Evolutionary conservation across 92 coral and sea anemone species (phyloP), one percentile per base, ranked within the genome.

Genomic region (Nematostella vectensis): DNA sequence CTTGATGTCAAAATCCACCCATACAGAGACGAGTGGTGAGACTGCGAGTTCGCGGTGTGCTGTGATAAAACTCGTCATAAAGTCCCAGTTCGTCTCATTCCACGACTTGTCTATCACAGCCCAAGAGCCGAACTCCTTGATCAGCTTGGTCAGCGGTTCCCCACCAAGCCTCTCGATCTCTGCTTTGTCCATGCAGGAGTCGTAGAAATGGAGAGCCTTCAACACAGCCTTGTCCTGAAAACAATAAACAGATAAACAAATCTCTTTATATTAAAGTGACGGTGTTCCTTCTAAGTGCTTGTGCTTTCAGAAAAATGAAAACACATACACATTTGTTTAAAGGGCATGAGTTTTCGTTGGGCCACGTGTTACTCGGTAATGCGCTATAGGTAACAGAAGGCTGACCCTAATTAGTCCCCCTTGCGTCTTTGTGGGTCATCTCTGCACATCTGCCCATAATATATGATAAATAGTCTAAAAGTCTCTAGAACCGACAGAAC

Each of bases 151-250:
- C 3, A 72, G 69, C 2, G 87, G 89, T 40, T 70, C 54, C 4
- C 76, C 73, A n/a, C 58, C 67, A 1, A 67, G 77, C 47, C 71
- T 56, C 30, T 93, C 83, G 29, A 71, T 79, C 59, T 81, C 68
- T 16, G 54, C 67, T 3, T 61, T 55, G 47, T 82, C 69, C 80
- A 78, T 75, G 42, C 99, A 93, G 0, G 99, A 82, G 13, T 76
- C 70, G 67, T 86, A 87, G 68, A 76, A 88, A n/a, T 57, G 31
- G 31, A 86, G 53, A 8, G 96, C 88, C 57, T 93, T 93, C 58
- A 70, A 44, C 18, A 93, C 85, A 18, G 99, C 96, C 27, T 75
- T 82, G 53, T 81, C 82, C 99, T 93, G 47, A 44, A 49, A 15
- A 21, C n/a, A 26, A 31, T 16, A 1, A 37, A 63, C 1, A 18